Evolutionary conservation across 2,888 invertebrate genomes (phyloP), one percentile per base, ranked within the genome.

Genomic region (Drosophila austrosaltans): DNA sequence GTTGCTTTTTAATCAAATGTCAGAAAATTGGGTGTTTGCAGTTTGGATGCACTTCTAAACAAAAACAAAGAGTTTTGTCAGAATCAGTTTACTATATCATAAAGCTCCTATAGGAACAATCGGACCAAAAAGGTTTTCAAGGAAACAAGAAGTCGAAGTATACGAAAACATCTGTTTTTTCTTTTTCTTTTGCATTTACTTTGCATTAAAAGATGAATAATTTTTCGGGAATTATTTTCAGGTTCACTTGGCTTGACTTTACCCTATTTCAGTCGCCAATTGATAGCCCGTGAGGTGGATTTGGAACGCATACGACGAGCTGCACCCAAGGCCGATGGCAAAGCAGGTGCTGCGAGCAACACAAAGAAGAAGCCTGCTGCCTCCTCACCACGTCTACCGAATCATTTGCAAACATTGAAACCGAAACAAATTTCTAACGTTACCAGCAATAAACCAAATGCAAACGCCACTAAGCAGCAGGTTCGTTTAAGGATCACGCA

Each of bases 201-300:
- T 72, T 53, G 40, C 66, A 63, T 40, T 66, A 63, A 32, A 42
- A 7, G 5, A 30, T 30, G 1, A 30, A 1, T 6, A 5, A 3
- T 30, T 30, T 10, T 25, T 8, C 44, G 8, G 28, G 3, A 6
- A 7, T 12, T 16, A 25, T 1, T 10, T 42, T 22, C 22, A 91
- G 92, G 90, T 12, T 90, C 48, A 65, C 69, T 82, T 2, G 91
- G 90, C 8, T 79, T 93, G 48, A 91, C 92, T 48, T 89, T 96
- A 40, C 93, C 94, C 0, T 96, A 96, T 78, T 94, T 95, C 6
- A 94, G 95, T 22, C 95, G 96, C 71, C 98, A 98, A 90, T 93
- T 97, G 53, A 95, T 98, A 66, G 94, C 97, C 0, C 94, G 96
- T 59, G 97, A 98, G 93, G 95, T 97, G 68, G 96, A 97, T 79